Conservation (phyloP, 2,888 invertebrate genomes). For the Keiferia lycopersicella region DNA sequence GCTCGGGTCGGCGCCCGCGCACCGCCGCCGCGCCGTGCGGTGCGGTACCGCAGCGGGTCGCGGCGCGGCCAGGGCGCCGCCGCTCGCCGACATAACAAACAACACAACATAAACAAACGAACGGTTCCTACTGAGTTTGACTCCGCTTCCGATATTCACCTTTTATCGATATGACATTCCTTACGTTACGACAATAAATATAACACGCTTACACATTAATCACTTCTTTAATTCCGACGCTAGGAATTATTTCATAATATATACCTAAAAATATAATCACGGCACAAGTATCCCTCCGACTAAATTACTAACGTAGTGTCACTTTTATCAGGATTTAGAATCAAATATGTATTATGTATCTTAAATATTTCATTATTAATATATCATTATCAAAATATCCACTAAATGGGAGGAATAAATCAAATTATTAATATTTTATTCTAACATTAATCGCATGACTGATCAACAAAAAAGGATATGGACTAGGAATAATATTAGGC, state of each 20-base stretch:
- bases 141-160: slow-evolving; percentile 78
- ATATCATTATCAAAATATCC: slow-evolving; percentile 82
- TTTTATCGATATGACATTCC: slow-evolving; percentile 82
- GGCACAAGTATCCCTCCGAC: slow-evolving; percentile 82
- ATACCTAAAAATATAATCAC: slow-evolving; percentile 82
- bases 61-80: slow-evolving; percentile 52
- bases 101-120: slow-evolving; percentile 65
- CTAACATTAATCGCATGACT: slow-evolving; percentile 82
- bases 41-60: not conserved
- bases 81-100: slow-evolving; percentile 62
- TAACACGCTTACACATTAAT: slow-evolving; percentile 82
- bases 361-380: slow-evolving; percentile 82
- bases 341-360: slow-evolving; percentile 82
- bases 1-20: slow-evolving; percentile 25
- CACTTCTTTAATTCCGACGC: slow-evolving; percentile 82
- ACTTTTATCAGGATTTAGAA: slow-evolving; percentile 82
- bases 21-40: not conserved
- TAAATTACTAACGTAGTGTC: slow-evolving; percentile 81
- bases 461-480: slow-evolving; percentile 81
- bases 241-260: slow-evolving; percentile 82
- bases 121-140: slow-evolving; percentile 72
- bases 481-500: slow-evolving; percentile 82
- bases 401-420: slow-evolving; percentile 82
- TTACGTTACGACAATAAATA: slow-evolving; percentile 81
- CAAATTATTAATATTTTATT: slow-evolving; percentile 80